Evolutionary conservation across 2,888 invertebrate genomes (phyloP).

Genomic region (Orthosia incerta): DNA sequence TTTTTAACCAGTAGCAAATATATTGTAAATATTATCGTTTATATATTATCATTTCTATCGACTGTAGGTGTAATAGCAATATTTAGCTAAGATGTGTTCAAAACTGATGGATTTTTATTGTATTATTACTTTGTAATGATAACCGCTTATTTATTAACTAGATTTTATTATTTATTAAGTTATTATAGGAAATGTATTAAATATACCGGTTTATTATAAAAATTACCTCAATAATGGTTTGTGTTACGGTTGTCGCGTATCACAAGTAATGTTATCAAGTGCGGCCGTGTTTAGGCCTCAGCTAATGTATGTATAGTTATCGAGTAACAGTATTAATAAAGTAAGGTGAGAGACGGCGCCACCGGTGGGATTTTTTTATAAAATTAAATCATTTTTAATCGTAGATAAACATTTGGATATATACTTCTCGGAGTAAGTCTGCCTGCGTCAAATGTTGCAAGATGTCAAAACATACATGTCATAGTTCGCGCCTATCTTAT

Average conservation of each 20-base stretch:
- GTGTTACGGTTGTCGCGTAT: constrained; percentile 73
- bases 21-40: constrained; percentile 84
- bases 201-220: constrained; percentile 76
- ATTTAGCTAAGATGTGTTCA: constrained; percentile 90
- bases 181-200: constrained; percentile 76
- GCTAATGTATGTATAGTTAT: constrained; percentile 68
- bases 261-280: constrained; percentile 49
- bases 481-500: constrained; percentile 28
- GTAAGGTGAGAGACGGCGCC: constrained; percentile 74
- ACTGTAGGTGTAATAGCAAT: constrained; percentile 85
- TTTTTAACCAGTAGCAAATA: constrained; percentile 80
- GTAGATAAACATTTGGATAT: constrained; percentile 65
- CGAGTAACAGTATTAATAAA: constrained; percentile 83
- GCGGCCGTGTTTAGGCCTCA: constrained; percentile 40
- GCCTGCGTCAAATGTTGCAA: constrained; percentile 53
- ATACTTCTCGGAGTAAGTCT: constrained; percentile 61
- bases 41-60: constrained; percentile 82
- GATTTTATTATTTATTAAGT: constrained; percentile 86
- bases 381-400: constrained; percentile 68
- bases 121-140: constrained; percentile 83
- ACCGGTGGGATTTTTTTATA: constrained; percentile 71
- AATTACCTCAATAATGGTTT: constrained; percentile 79
- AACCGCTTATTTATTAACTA: constrained; percentile 85
- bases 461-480: constrained; percentile 20
- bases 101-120: constrained; percentile 82